Evolutionary conservation across 1,140 invertebrate genomes (phyloP), one percentile per base, ranked within the genome.

Genomic region (Chelonus insularis): DNA sequence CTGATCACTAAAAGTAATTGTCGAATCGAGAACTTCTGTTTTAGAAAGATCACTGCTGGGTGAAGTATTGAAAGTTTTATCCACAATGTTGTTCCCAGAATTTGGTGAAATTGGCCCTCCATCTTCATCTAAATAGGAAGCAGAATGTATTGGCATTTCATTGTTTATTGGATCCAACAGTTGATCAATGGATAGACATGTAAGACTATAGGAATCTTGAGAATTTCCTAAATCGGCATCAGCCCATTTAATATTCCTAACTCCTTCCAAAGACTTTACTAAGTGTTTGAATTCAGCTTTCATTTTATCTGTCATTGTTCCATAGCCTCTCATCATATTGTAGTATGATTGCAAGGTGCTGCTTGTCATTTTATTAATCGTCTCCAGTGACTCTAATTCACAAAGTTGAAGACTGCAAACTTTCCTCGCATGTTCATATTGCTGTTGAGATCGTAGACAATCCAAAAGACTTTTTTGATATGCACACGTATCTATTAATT

Each of bases 161-260:
- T 56, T 66, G 3, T 66, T 68, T 2, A 72, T 51, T 0, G 68
- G 68, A 29, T 74, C 65, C 6, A 36, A 59, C n/a, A 66, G 41
- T 6, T 60, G 57, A n/a, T 68, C 25, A 20, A 63, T 51, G 56
- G 69, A 75, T 39, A 76, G 56, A n/a, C 70, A 72, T 0, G 69
- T 73, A 1, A 75, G 66, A 4, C 54, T 68, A n/a, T 71, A 71
- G 43, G 73, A 74, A 57, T 73, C 66, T 41, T 76, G 11, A 67
- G 59, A 16, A 57, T 62, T 21, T 54, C 23, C 18, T 4, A 50
- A 54, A 50, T 74, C 71, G 4, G 59, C 57, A 41, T 81, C 77
- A 4, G 73, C 78, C 80, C 80, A 85, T 62, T 77, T 83, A 1
- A 84, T 80, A 47, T 73, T 76, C 50, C 74, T 74, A 14, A 80